phyloP scores from a whole-genome alignment of 1,140 invertebrate species.

The Drosophila pandora region DNA sequence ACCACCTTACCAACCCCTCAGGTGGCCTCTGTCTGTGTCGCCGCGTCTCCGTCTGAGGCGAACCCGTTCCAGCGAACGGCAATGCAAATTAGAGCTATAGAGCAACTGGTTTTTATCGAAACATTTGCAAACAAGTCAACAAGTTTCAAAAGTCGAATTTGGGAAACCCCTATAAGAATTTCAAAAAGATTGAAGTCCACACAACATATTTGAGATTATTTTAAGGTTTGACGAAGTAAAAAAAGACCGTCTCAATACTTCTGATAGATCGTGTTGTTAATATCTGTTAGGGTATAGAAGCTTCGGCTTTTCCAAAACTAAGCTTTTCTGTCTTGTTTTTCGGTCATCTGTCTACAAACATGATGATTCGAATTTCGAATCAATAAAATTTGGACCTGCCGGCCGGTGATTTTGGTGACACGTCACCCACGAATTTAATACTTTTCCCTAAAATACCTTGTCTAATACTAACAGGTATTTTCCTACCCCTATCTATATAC shows the following conservation, averaged over 20 bases:
- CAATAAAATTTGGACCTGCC: constrained; percentile 20
- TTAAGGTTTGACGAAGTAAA: too few relatives aligned
- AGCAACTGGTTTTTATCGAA: constrained; percentile 68
- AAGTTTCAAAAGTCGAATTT: background rate
- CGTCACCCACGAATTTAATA: constrained; percentile 9
- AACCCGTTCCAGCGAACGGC: constrained; percentile 47
- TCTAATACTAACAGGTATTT: background rate
- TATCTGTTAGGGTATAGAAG: background rate
- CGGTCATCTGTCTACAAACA: constrained; percentile 17
- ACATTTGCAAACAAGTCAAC: constrained; percentile 44
- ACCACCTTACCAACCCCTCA: background rate
- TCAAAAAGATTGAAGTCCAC: background rate
- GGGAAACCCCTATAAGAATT: background rate
- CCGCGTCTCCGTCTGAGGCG: constrained; percentile 24
- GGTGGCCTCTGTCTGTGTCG: constrained; percentile 18
- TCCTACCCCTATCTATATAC: too few relatives aligned
- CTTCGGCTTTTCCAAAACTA: background rate
- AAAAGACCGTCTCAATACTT: too few relatives aligned
- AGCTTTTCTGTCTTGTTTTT: constrained; percentile 11
- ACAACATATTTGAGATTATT: background rate
- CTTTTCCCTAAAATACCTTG: background rate
- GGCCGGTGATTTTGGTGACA: constrained; percentile 40
- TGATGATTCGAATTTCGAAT: constrained; percentile 20
- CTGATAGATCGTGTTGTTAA: too few relatives aligned
- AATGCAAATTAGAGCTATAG: constrained; percentile 77